Conservation (phyloP, 2,113 vertebrate genomes). For the Arenaria interpres region DNA sequence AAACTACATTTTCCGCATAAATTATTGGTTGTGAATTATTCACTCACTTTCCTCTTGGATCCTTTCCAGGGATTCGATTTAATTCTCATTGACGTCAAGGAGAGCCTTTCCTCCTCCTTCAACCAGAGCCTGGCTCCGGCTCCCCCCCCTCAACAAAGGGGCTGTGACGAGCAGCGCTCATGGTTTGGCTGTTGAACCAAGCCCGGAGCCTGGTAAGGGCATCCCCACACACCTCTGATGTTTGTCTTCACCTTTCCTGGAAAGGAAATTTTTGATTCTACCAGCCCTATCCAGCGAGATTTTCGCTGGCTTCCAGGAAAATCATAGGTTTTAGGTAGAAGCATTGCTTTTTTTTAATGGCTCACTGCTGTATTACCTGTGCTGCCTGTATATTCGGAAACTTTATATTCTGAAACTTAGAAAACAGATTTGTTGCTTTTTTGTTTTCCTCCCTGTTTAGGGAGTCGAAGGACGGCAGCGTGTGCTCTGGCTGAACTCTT, state of each 20-base stretch:
- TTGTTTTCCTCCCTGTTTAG: not conserved
- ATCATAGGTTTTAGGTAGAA: not conserved
- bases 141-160: too few species aligned
- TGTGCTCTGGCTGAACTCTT: not conserved
- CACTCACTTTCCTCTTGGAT: not conserved
- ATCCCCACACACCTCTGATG: too few species aligned
- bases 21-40: not conserved
- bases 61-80: not conserved
- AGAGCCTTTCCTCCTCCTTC: not conserved
- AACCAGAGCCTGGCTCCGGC: rapidly evolving
- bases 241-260: not conserved
- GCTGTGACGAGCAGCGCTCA: not conserved
- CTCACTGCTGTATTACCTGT: not conserved
- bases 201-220: not conserved
- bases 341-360: not conserved
- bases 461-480: not conserved
- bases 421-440: too few species aligned
- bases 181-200: rapidly evolving
- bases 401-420: too few species aligned
- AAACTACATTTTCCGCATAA: not conserved
- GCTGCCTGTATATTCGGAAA: not conserved
- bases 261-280: too few species aligned
- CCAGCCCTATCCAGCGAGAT: not conserved
- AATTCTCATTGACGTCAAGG: rapidly evolving
- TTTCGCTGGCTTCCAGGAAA: not conserved